Base-by-base conservation (phyloP, 1,140 invertebrate genomes). In the Heterodera carotae region DNA sequence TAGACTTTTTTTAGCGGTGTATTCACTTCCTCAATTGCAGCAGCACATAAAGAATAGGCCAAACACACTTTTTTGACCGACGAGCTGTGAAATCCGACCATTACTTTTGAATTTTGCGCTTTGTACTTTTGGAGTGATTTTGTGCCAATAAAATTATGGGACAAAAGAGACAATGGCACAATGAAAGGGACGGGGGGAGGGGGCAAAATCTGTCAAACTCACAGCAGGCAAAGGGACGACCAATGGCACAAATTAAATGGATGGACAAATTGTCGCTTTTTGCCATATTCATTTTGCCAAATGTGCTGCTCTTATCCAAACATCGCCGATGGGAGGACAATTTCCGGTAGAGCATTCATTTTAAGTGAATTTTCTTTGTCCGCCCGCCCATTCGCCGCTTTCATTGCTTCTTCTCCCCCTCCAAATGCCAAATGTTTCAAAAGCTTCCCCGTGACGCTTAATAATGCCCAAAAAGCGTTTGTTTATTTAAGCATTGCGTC, bases 21-120 rank as follows among this genome's bases (percentile, higher is more conserved):
- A 53, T 27, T 39, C 82, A 53, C 53, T 82, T 60, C 82, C 82
- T 7, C 81, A 82, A 56, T 43, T 82, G 6, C 81, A 84, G 53
- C 81, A 82, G 33, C 59, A 82, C 72, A 60, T 84, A 6, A 79
- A 84, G 69, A 83, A 68, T 27, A 75, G 81, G 29, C 77, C 82
- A 43, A 82, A 82, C 75, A 82, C 79, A 29, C 76, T 84, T 6
- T 82, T 66, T 73, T 79, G 67, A 79, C 27, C 15, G 59, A n/a
- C n/a, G n/a, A 34, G 29, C 15, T 22, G 22, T 31, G 34, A 69
- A 68, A 25, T n/a, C 39, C 39, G 27, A 29, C n/a, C n/a, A n/a
- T n/a, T n/a, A n/a, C n/a, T n/a, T n/a, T 69, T 25, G 3, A 43
- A 31, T 15, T 43, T 2, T 43, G 43, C 43, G 43, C 56, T 36